Conservation (phyloP, 2,113 vertebrate genomes). For the Limnothrissa miodon region DNA sequence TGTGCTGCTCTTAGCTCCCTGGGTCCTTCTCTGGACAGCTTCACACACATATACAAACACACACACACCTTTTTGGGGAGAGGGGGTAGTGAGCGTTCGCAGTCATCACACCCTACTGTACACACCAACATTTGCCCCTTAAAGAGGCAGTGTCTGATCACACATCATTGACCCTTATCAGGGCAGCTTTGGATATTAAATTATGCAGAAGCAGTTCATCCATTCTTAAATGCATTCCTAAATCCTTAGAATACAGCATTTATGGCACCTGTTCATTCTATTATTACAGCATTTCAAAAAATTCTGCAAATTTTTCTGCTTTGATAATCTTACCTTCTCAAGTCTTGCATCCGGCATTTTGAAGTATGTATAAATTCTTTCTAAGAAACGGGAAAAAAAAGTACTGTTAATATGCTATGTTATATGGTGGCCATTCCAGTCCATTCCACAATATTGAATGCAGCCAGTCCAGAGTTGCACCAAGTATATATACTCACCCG, state of each 20-base stretch:
- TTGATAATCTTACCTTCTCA: not conserved
- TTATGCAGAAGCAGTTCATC: not conserved
- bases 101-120: constrained; percentile 58
- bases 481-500: constrained; percentile 26
- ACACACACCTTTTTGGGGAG: constrained; percentile 30
- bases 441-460: not conserved
- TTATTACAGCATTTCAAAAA: not conserved
- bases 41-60: not conserved
- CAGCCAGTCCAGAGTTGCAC: not conserved
- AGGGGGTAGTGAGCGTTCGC: constrained; percentile 30
- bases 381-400: not conserved
- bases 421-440: not conserved
- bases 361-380: not conserved
- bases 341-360: not conserved
- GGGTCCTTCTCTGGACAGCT: constrained; percentile 48
- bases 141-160: constrained; percentile 62
- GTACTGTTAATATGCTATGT: not conserved
- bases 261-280: not conserved
- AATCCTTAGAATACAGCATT: not conserved
- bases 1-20: constrained; percentile 47
- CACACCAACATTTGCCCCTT: constrained; percentile 56
- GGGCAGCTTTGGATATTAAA: not conserved
- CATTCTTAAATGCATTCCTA: not conserved
- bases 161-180: not conserved
- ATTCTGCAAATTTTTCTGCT: not conserved